phyloP scores from a whole-genome alignment of 1,140 invertebrate genomes.

The Brachionus angularis region DNA sequence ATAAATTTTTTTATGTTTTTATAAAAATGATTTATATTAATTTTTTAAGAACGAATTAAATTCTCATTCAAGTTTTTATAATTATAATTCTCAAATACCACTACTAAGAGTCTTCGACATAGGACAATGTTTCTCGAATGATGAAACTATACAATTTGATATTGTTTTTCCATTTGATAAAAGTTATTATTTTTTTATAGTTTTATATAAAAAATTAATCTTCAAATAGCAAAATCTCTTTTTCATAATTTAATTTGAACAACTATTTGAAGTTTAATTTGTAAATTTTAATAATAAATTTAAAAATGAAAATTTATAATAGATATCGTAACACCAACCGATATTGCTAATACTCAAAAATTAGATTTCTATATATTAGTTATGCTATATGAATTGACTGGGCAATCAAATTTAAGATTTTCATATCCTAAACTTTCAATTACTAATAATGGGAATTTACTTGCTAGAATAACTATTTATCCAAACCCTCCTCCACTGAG shows the following conservation, averaged over 20 bases:
- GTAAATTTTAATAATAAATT: no score
- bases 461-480: not conserved
- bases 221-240: no score
- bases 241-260: no score
- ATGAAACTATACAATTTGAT: constrained; percentile 6
- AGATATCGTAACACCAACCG: no score
- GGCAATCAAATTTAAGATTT: no score
- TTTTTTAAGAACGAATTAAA: not conserved
- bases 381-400: no score
- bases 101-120: constrained; percentile 6
- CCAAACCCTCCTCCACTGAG: constrained; percentile 15
- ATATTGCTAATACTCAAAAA: no score
- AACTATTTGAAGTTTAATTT: no score
- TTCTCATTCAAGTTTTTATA: constrained; percentile 42
- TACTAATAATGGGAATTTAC: constrained; percentile 25
- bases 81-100: constrained; percentile 3
- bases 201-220: no score
- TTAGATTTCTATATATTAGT: no score
- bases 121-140: not conserved
- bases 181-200: no score
- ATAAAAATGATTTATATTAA: not conserved
- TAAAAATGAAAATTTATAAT: no score
- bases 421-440: constrained; percentile 1
- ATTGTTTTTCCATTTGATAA: constrained; percentile 31
- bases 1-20: not conserved